Base-by-base conservation (phyloP, 2,797 vertebrate species). In the Ataeniobius toweri region DNA sequence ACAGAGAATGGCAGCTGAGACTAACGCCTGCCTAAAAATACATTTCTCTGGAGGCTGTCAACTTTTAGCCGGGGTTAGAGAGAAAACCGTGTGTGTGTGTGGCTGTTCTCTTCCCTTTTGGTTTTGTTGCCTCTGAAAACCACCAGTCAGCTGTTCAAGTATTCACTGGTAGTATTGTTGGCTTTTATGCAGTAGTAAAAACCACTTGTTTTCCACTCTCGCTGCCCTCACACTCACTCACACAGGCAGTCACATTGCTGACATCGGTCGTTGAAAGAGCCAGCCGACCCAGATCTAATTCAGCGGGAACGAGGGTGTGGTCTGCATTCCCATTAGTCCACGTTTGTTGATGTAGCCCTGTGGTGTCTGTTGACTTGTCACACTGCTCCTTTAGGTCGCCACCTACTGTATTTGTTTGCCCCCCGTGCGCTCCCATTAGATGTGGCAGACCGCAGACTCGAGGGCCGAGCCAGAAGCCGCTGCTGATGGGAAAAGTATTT, bases 21-120 rank as follows among this genome's bases (percentile, higher is more conserved):
- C 91, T 86, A 92, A 91, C 80, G 83, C 84, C 88, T 81, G 78
- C 74, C 92, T 94, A 94, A 95, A 95, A 95, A 95, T 95, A 95
- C 79, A 70, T 80, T 26, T 77, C 88, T 93, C 86, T 80, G 1
- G 65, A 88, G 91, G 88, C 86, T 85, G 91, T 93, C 89, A 87
- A 87, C 93, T 89, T 93, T 90, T 80, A 92, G 86, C 81, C 74
- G 50, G 81, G 94, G 90, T 92, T 90, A 91, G 85, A 76, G 83
- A 83, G 86, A 86, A 68, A 89, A 91, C 41, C 31, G 44, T 39
- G 58, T 85, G 73, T 74, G 74, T 74, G 74, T 59, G 53, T 72
- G 48, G 39, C 20, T 36, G 14, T 3, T 56, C 41, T 1, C 26
- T 61, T 73, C 65, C 56, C 55, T 59, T 48, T 70, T 46, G 63